phyloP scores from a whole-genome alignment of 2,797 vertebrate genomes.

The Philypnodon macrostomus region DNA sequence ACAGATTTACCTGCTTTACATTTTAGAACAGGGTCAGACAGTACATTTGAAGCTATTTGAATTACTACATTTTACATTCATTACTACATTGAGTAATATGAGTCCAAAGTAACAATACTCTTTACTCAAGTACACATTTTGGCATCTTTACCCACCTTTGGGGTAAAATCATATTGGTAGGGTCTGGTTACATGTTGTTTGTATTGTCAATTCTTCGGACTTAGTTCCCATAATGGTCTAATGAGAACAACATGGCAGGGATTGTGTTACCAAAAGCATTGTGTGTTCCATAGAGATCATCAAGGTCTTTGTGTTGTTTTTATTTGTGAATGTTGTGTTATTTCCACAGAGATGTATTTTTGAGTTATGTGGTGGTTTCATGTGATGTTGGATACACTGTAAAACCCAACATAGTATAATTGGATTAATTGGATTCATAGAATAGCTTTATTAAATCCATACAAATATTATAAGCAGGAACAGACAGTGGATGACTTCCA shows the following conservation, averaged over 20 bases:
- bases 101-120: too few relatives aligned
- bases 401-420: not conserved
- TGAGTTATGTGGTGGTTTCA: conserved; percentile 1
- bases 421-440: not conserved
- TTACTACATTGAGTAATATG: too few relatives aligned
- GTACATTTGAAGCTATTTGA: too few relatives aligned
- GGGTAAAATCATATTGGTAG: too few relatives aligned
- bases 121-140: too few relatives aligned
- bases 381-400: not conserved
- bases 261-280: conserved; percentile 8
- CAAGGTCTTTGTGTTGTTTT: conserved; percentile 14
- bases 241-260: conserved; percentile 34
- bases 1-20: too few relatives aligned
- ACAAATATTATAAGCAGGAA: not conserved
- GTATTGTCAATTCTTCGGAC: not conserved
- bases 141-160: too few relatives aligned
- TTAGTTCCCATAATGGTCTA: conserved; percentile 15
- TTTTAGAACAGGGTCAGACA: too few relatives aligned
- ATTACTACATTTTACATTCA: too few relatives aligned
- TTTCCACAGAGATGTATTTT: not conserved
- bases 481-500: not conserved
- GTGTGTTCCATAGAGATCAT: not conserved
- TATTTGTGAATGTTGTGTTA: not conserved
- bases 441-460: not conserved
- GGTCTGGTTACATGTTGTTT: conserved; percentile 18